Conservation (phyloP, 2,113 vertebrate genomes). For the Tragulus kanchil region DNA sequence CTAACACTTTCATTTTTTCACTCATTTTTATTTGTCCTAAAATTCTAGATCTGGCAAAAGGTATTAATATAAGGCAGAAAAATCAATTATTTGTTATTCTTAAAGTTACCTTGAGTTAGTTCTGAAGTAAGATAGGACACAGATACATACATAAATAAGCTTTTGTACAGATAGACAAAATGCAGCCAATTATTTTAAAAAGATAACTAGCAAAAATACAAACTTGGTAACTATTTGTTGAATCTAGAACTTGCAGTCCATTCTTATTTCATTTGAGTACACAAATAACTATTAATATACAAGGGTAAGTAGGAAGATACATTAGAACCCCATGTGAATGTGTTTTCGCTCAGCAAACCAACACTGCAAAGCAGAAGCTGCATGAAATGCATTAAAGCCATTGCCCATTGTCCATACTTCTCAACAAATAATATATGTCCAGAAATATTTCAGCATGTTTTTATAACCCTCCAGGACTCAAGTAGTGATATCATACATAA, state of each 20-base stretch:
- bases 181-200: constrained; percentile 11
- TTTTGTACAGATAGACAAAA: not conserved
- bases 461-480: not conserved
- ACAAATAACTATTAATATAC: not conserved
- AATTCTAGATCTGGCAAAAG: not conserved
- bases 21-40: not conserved
- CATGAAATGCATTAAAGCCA: constrained; percentile 67
- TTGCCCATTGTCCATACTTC: not conserved
- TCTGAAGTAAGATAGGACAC: constrained; percentile 35
- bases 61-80: not conserved
- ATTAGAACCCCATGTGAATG: not conserved
- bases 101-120: not conserved
- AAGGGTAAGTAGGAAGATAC: not conserved
- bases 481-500: not conserved
- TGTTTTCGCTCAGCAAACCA: constrained; percentile 25
- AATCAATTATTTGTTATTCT: not conserved
- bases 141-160: not conserved
- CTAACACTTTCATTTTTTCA: not conserved
- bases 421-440: not conserved
- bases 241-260: not conserved
- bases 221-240: not conserved
- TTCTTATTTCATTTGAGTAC: not conserved
- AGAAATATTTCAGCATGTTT: not conserved
- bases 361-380: constrained; percentile 5
- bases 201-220: not conserved